Base-by-base conservation (phyloP, 2,888 invertebrate genomes). In the Serripes groenlandicus region DNA sequence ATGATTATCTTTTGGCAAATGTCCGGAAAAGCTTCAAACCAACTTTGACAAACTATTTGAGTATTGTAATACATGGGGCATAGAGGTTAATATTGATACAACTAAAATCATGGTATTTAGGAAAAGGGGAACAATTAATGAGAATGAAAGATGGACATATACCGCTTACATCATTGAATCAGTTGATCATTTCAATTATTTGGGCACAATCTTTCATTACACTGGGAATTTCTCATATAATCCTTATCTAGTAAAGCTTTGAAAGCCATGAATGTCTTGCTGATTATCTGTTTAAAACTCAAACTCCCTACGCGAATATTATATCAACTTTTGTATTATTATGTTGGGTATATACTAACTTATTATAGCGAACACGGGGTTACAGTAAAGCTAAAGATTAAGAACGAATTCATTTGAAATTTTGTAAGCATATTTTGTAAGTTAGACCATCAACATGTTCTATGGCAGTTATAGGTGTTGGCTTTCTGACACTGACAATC, bases 101-200 rank as follows among this genome's bases (percentile, higher is more conserved):
- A 62, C 32, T 62, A 68, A 68, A 68, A 68, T 26, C 23, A 42
- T 68, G 35, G 68, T 68, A 32, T 68, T 68, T 68, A 35, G 68
- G 26, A 68, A 68, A 42, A 21, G 68, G 15, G 68, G 42, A 18
- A 26, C 23, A 42, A 9, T 68, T 18, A 37, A 42, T 37, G 18
- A 35, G n/a, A 26, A 26, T n/a, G 35, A 68, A 23, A 23, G 26
- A 26, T 70, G 76, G 76, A 30, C 11, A 32, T 70, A 60, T 32
- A 52, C 60, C 32, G 70, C 26, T 7, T 21, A 68, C 35, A 15
- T 23, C 18, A 18, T 68, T n/a, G 68, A 68, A 37, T 30, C n/a
- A 18, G 68, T 68, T 32, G 42, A 68, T 26, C n/a, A 42, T 11
- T 68, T 68, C 37, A 68, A 68, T 26, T 68, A 68, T 68, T 18